Percentiles rank a stretch among this genome's conserved stretches.
Evolutionary conservation across 2,113 vertebrate genomes (phyloP).

Genomic region (human): DNA sequence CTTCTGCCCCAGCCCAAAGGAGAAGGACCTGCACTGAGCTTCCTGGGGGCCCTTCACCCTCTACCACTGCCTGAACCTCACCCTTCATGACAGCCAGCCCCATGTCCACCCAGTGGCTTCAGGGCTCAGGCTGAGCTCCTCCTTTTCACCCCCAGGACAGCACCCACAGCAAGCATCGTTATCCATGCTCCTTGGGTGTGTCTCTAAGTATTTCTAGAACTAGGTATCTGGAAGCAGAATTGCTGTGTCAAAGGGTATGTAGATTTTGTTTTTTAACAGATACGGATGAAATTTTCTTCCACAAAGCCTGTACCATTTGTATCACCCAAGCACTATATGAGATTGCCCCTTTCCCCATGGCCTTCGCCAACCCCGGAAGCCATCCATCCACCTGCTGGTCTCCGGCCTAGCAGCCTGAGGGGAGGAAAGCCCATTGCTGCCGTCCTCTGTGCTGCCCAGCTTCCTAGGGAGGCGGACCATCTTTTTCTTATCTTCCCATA

Average conservation of each 20-base stretch:
- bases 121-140: neutral
- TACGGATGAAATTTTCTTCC: neutral
- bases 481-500: neutral
- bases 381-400: neutral
- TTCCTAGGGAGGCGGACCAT: fast-evolving
- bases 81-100: neutral
- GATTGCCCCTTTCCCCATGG: neutral
- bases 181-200: neutral
- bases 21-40: neutral
- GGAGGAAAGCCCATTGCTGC: neutral
- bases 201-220: neutral
- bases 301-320: neutral
- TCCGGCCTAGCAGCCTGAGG: fast-evolving
- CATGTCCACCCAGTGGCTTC: neutral
- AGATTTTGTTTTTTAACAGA: neutral
- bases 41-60: neutral
- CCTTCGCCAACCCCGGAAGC: neutral
- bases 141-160: neutral
- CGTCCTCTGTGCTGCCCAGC: neutral
- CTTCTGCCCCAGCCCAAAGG: neutral
- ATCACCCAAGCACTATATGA: neutral
- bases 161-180: neutral
- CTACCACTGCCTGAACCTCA: neutral
- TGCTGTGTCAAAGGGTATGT: neutral
- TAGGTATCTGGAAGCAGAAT: neutral